phyloP scores from a whole-genome alignment of 2,797 vertebrate genomes.

The Anabacerthia variegaticeps region DNA sequence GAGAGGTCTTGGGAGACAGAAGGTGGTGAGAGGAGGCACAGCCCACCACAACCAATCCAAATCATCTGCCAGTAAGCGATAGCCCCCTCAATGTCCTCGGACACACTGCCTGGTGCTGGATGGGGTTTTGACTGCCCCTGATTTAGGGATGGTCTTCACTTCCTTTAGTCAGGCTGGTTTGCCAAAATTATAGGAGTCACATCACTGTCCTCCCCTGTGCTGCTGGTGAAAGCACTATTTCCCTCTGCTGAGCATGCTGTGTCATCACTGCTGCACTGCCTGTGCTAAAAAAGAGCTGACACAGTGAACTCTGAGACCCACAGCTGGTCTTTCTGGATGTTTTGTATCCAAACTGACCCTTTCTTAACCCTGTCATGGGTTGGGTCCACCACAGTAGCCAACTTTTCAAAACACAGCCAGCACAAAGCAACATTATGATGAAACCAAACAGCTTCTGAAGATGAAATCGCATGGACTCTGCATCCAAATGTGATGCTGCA shows the following conservation, averaged over 20 bases:
- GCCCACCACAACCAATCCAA: neutral
- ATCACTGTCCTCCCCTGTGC: neutral
- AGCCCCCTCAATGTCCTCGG: neutral
- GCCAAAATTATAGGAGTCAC: neutral
- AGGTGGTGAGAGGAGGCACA: neutral
- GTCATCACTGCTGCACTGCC: neutral
- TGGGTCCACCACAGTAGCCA: conserved; percentile 6
- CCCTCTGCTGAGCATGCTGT: neutral
- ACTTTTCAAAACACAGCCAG: neutral
- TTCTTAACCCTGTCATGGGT: neutral
- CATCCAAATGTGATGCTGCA: neutral
- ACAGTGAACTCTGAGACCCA: neutral
- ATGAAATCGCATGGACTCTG: neutral
- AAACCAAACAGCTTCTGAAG: conserved; percentile 21
- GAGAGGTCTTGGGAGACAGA: neutral
- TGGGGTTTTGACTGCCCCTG: neutral
- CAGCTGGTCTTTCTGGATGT: neutral
- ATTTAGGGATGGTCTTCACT: neutral
- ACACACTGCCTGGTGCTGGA: neutral
- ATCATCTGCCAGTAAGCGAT: neutral
- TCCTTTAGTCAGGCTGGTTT: neutral
- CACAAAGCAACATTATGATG: neutral
- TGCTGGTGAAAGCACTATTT: neutral
- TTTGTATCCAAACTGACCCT: neutral
- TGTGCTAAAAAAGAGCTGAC: neutral